Base-by-base conservation (phyloP, 2,888 invertebrate genomes). In the Pachliopta kotzebuea region DNA sequence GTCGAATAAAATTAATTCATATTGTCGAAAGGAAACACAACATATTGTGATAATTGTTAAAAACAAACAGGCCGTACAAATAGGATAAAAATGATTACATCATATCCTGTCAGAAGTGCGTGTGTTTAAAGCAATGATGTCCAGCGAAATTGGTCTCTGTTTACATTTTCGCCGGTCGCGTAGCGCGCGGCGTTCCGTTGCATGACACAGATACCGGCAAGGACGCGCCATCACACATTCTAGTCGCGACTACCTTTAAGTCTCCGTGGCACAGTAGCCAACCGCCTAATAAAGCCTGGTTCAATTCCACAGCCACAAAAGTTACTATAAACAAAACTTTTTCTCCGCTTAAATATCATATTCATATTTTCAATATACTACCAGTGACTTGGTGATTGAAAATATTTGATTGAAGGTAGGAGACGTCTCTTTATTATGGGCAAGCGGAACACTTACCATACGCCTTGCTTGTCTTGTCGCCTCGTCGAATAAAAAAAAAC, bases 161-260 rank as follows among this genome's bases (percentile, higher is more conserved):
- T 72, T 72, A 72, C 69, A 67, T 70, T 72, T 71, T 72, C 71
- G 66, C 69, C 63, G 66, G 59, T 68, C 69, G 67, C 42, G 23
- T 20, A 23, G 55, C 29, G 26, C 24, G 64, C n/a, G 54, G 26
- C 21, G 64, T 54, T 58, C 72, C 72, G 72, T 70, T 72, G 70
- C 62, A 31, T 71, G 78, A 74, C 76, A 78, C 72, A 76, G 71
- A 66, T 75, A 70, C 60, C 14, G 55, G 66, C 70, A 73, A 75
- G 75, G 77, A 70, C 73, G 70, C 42, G 50, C 54, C 63, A 69
- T 75, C 73, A 70, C 69, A 68, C 70, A 74, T 74, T 71, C 75
- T 61, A 66, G 69, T 71, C 74, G 72, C 72, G 71, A 64, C 49
- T 26, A 37, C 55, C 62, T 42, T 18, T 18, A 42, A 14, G 2